Evolutionary conservation across 2,113 vertebrate species (phyloP).

Genomic region (Carlito syrichta): DNA sequence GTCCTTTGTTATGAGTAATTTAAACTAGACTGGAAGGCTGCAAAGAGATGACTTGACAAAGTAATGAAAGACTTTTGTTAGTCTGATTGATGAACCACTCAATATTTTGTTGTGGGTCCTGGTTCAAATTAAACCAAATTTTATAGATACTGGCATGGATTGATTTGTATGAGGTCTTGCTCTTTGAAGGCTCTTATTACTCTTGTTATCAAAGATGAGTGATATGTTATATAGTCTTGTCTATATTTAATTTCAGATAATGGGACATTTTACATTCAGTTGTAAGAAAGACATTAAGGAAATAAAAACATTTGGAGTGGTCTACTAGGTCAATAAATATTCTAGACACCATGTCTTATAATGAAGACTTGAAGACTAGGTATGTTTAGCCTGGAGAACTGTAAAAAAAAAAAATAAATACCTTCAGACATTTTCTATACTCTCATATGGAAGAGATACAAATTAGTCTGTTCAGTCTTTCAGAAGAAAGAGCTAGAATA

Average conservation of each 20-base stretch:
- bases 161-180: conserved; percentile 53
- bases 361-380: background rate
- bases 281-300: background rate
- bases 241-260: conserved; percentile 18
- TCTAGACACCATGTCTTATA: background rate
- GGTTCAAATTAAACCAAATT: background rate
- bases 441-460: background rate
- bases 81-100: conserved; percentile 34
- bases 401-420: background rate
- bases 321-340: background rate
- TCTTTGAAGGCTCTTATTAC: conserved; percentile 53
- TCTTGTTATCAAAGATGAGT: conserved; percentile 41
- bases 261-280: background rate
- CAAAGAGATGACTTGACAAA: conserved; percentile 45
- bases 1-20: conserved; percentile 78
- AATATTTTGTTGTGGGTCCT: conserved; percentile 27
- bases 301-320: background rate
- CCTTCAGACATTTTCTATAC: background rate
- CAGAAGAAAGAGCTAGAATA: background rate
- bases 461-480: background rate
- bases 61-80: conserved; percentile 53
- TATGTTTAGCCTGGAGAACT: background rate
- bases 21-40: conserved; percentile 68
- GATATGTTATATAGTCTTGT: background rate
- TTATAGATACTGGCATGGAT: background rate